Evolutionary conservation across 2,113 vertebrate genomes (phyloP).

Genomic region (Semnopithecus entellus): DNA sequence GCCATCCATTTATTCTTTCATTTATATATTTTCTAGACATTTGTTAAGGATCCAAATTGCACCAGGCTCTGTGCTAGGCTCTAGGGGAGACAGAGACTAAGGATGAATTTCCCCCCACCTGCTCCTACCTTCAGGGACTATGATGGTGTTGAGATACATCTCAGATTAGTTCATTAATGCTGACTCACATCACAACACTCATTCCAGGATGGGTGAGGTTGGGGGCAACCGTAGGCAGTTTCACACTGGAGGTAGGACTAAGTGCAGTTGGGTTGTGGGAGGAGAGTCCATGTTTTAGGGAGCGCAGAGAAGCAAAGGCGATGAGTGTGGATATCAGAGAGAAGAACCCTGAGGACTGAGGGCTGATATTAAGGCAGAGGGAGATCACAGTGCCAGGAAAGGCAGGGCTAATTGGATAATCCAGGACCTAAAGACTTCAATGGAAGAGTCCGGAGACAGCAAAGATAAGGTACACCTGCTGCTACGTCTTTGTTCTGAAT

Average conservation of each 20-base stretch:
- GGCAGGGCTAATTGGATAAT: not conserved
- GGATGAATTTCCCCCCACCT: not conserved
- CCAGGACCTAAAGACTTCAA: not conserved
- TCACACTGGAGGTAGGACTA: not conserved
- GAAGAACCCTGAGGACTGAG: not conserved
- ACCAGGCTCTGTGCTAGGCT: not conserved
- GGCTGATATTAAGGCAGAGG: not conserved
- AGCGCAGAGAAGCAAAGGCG: not conserved
- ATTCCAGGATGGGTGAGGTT: not conserved
- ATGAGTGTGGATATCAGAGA: not conserved
- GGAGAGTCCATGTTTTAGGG: not conserved
- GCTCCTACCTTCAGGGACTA: not conserved
- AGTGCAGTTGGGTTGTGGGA: rapidly evolving
- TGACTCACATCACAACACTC: not conserved
- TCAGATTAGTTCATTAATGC: not conserved
- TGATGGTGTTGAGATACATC: not conserved
- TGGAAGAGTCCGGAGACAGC: not conserved
- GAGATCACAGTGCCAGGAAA: not conserved
- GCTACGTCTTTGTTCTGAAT: not conserved
- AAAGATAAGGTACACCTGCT: not conserved
- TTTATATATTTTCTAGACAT: not conserved
- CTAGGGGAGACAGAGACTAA: not conserved
- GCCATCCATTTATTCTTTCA: not conserved
- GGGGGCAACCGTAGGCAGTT: not conserved
- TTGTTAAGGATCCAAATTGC: not conserved